Base-by-base conservation (phyloP, 30 jellyfish, hydroid and myxozoan genomes). In the Phacellophora camtschatica region DNA sequence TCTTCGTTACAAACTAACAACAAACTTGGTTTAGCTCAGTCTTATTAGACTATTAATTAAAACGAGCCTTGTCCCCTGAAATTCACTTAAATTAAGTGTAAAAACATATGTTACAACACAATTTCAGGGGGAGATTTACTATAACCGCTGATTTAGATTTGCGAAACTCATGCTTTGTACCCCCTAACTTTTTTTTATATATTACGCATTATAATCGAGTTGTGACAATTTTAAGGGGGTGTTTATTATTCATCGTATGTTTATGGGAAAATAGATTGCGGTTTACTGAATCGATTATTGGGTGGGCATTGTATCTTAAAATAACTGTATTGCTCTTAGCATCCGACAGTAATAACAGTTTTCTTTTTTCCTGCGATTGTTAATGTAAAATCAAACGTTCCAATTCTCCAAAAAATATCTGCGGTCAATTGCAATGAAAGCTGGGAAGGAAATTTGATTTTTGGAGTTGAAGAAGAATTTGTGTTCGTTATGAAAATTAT, bases 191-290 rank as follows among this genome's bases (percentile, higher is more conserved):
- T n/a, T n/a, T n/a, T n/a, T n/a, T n/a, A n/a, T n/a, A n/a, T n/a
- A n/a, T n/a, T n/a, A n/a, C n/a, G n/a, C n/a, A n/a, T n/a, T n/a
- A n/a, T n/a, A n/a, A n/a, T n/a, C n/a, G n/a, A n/a, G n/a, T n/a
- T n/a, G n/a, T n/a, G n/a, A n/a, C n/a, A n/a, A n/a, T n/a, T n/a
- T n/a, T n/a, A n/a, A n/a, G n/a, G n/a, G n/a, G n/a, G n/a, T n/a
- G n/a, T n/a, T n/a, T n/a, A n/a, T 46, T 28, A 46, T 16, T 32
- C 63, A n/a, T 50, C 32, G 51, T 74, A 29, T 8, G 48, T 56
- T 49, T 66, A 72, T 72, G 86, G 86, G 86, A 72, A 72, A 56
- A 62, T 74, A 33, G 41, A 48, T 51, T 72, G 86, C 64, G 86
- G 86, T 72, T 33, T 16, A 13, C 5, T 20, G 56, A 56, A 23